phyloP scores from a whole-genome alignment of 2,888 invertebrate genomes.

The Phyto melanocephala region DNA sequence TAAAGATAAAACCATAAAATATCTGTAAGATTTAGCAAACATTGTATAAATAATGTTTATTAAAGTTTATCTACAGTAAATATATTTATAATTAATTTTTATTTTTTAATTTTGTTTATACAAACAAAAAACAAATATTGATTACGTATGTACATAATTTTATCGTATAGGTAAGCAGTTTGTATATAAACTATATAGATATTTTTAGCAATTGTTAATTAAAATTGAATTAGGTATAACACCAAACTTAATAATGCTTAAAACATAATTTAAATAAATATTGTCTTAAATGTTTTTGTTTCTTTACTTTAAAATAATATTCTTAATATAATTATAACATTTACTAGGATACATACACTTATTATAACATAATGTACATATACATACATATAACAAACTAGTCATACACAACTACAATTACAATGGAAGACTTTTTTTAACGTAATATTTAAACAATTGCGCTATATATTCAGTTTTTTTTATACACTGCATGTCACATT shows the following conservation, averaged over 20 bases:
- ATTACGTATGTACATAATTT: no score
- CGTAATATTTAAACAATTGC: conserved; percentile 4
- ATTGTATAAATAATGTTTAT: conserved; percentile 36
- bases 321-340: not conserved
- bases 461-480: not conserved
- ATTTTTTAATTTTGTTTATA: no score
- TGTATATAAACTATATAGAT: no score
- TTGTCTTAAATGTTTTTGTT: not conserved
- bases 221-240: no score
- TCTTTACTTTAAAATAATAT: not conserved
- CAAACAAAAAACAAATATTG: no score
- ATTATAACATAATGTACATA: not conserved
- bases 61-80: no score
- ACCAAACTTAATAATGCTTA: no score
- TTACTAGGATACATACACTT: not conserved
- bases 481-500: not conserved
- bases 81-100: no score
- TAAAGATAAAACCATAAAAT: not conserved
- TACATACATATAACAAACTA: not conserved
- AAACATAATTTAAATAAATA: no score
- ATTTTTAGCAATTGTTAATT: no score
- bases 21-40: conserved; percentile 31
- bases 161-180: no score
- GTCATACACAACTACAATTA: conserved; percentile 52
- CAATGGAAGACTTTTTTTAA: conserved; percentile 63